Evolutionary conservation across 1,140 invertebrate species (phyloP).

Genomic region (Carposina sasakii): DNA sequence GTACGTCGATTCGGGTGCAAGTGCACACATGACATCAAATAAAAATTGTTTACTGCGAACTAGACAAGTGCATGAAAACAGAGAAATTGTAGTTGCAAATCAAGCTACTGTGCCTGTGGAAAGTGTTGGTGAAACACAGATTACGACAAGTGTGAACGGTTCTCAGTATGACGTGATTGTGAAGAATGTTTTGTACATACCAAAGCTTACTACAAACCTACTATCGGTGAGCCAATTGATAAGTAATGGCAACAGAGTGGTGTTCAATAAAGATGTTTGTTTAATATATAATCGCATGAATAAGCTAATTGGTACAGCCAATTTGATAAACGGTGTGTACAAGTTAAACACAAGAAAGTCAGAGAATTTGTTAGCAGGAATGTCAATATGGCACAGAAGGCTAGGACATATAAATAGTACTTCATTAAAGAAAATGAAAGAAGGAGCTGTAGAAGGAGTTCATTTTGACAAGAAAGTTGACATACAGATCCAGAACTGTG

Average conservation of each 20-base stretch:
- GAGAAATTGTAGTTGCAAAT: conserved; percentile 21
- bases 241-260: conserved; percentile 16
- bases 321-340: conserved; percentile 19
- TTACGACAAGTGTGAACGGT: conserved; percentile 14
- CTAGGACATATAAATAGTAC: conserved; percentile 19
- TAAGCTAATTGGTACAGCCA: conserved; percentile 18
- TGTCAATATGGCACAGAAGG: conserved; percentile 11
- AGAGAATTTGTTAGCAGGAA: conserved; percentile 2
- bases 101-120: conserved; percentile 15
- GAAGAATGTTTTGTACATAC: conserved; percentile 14
- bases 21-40: conserved; percentile 28
- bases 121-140: conserved; percentile 18
- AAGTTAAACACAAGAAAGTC: conserved; percentile 7
- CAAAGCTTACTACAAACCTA: conserved; percentile 16
- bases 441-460: conserved; percentile 25
- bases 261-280: conserved; percentile 15
- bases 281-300: conserved; percentile 16
- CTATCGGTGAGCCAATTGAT: conserved; percentile 12
- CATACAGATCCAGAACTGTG: conserved; percentile 24
- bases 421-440: conserved; percentile 27
- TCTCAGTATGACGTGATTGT: conserved; percentile 17
- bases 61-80: conserved; percentile 18
- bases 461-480: conserved; percentile 9
- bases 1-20: conserved; percentile 33
- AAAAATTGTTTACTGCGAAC: conserved; percentile 23